Conservation (phyloP, 35 echinoderm and acorn worm species). For the Acanthaster planci region DNA sequence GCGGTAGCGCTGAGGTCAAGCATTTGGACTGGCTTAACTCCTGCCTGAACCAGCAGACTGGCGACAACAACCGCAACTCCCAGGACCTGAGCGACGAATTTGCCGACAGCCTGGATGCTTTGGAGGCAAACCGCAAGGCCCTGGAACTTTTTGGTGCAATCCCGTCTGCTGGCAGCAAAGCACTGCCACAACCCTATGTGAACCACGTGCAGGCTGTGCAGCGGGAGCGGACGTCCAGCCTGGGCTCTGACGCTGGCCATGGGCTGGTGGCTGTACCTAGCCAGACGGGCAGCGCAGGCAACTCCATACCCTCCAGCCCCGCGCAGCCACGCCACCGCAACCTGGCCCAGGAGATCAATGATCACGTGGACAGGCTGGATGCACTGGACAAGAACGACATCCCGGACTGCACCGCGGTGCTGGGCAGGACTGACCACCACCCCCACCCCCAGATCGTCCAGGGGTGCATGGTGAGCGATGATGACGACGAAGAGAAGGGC, state of each 20-base stretch:
- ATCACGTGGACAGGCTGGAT: conserved; percentile 12
- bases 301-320: conserved; percentile 52
- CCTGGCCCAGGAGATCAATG: conserved; percentile 21
- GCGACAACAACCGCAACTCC: conserved; percentile 87
- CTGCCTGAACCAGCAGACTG: conserved; percentile 64
- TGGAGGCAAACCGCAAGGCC: conserved; percentile 87
- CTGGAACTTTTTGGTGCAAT: conserved; percentile 73
- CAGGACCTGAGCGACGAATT: conserved; percentile 76
- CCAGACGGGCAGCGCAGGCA: conserved; percentile 72
- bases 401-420: not conserved
- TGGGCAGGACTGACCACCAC: conserved; percentile 14
- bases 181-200: conserved; percentile 23
- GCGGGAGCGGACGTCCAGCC: conserved; percentile 14
- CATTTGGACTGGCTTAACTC: conserved; percentile 93
- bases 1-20: conserved; percentile 66
- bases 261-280: conserved; percentile 51
- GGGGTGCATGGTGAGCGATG: conserved; percentile 34
- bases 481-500: conserved; percentile 53
- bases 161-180: conserved; percentile 4
- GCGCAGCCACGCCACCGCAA: conserved; percentile 30
- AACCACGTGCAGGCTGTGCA: conserved; percentile 19
- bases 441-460: conserved; percentile 29
- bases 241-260: conserved; percentile 17
- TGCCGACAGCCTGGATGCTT: conserved; percentile 54
- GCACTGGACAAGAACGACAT: conserved; percentile 13